These are phyloP conservation scores for Lethenteron camtschaticum DNA, from an alignment of 2,113 vertebrate genomes.

Conservation along the genomic window DNA sequence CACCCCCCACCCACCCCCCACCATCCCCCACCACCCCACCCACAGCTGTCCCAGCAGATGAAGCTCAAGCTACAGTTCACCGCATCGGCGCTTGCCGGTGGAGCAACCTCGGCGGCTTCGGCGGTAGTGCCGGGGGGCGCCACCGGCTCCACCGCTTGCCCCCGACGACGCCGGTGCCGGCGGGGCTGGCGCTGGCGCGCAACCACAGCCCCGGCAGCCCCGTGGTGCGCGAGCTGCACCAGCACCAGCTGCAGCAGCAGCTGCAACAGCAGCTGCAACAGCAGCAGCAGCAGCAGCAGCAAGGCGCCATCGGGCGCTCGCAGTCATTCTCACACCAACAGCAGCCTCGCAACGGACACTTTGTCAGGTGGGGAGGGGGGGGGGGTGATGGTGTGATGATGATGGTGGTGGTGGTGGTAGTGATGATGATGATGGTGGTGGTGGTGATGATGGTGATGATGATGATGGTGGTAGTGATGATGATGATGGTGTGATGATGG, in stretches of 20 bases:
- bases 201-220: conserved; percentile 66
- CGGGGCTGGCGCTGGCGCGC: conserved; percentile 20
- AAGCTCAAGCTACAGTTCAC: conserved; percentile 84
- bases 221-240: conserved; percentile 44
- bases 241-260: conserved; percentile 52
- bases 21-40: neutral
- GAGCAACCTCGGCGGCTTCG: too few species aligned
- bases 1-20: too few species aligned
- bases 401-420: too few species aligned
- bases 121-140: neutral
- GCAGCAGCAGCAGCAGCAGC: conserved; percentile 20
- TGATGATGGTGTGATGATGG: too few species aligned
- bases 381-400: too few species aligned
- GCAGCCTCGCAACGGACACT: conserved; percentile 49
- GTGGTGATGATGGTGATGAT: too few species aligned
- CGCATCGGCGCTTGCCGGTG: conserved; percentile 6
- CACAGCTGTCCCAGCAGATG: conserved; percentile 72
- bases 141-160: conserved; percentile 35
- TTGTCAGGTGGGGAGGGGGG: conserved; percentile 39
- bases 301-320: conserved; percentile 53
- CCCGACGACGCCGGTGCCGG: conserved; percentile 16
- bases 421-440: too few species aligned
- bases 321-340: conserved; percentile 89
- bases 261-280: too few species aligned
- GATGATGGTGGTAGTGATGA: too few species aligned